A percentile compares a stretch with the other conserved stretches of the same genome.
Evolutionary conservation across 2,888 invertebrate species (phyloP).

Genomic region (Erebia aethiops): DNA sequence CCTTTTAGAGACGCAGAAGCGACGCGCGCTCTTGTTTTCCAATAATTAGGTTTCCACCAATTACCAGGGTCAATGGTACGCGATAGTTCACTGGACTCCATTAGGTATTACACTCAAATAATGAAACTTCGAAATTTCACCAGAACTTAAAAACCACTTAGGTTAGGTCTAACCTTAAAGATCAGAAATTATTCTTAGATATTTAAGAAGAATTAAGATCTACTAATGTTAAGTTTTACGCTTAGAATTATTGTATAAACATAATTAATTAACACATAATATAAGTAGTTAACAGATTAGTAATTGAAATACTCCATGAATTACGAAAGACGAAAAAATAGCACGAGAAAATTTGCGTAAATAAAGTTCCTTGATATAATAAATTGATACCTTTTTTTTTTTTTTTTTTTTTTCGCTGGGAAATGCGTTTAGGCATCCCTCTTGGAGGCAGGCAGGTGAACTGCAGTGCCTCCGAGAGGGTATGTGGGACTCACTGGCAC

Average conservation of each 20-base stretch:
- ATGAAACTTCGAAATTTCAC: background rate
- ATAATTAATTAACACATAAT: background rate
- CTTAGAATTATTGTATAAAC: background rate
- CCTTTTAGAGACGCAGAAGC: constrained; percentile 65
- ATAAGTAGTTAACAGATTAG: too few species aligned
- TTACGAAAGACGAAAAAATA: background rate
- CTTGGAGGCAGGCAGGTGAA: too few species aligned
- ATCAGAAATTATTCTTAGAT: too few species aligned
- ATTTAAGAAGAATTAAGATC: too few species aligned
- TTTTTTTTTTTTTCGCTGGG: too few species aligned
- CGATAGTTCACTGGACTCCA: constrained; percentile 61
- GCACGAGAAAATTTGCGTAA: background rate
- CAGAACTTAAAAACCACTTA: background rate
- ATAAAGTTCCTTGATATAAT: too few species aligned
- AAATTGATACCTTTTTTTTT: background rate
- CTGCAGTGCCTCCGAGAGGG: too few species aligned
- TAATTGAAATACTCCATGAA: background rate
- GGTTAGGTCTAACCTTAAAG: too few species aligned
- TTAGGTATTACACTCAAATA: constrained; percentile 38
- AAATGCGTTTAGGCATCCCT: too few species aligned
- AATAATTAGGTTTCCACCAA: constrained; percentile 72
- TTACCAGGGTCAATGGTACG: constrained; percentile 64
- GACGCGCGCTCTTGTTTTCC: constrained; percentile 56
- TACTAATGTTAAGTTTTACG: background rate
- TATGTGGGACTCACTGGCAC: too few species aligned